Conservation (phyloP, 2,888 invertebrate genomes). For the Caenorhabditis japonica region DNA sequence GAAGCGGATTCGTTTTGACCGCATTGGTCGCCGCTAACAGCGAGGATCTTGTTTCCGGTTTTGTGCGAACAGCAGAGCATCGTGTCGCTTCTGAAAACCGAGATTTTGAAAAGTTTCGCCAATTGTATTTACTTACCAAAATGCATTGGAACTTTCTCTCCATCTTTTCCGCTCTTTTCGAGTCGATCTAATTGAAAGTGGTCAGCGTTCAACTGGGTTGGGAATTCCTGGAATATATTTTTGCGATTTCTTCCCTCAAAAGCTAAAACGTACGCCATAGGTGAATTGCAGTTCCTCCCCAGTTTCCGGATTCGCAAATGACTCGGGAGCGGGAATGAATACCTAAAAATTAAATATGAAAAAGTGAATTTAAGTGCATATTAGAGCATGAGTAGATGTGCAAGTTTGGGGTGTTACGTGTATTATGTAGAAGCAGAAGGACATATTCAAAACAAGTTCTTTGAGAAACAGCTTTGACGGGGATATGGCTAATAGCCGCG, state of each 20-base stretch:
- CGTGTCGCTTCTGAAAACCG: slow-evolving; percentile 54
- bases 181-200: slow-evolving; percentile 72
- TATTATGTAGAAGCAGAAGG: no score
- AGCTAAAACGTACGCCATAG: slow-evolving; percentile 48
- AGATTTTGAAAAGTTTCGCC: not conserved
- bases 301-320: slow-evolving; percentile 73
- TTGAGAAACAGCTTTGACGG: no score
- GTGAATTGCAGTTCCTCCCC: slow-evolving; percentile 58
- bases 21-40: slow-evolving; percentile 64
- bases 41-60: slow-evolving; percentile 72
- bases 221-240: slow-evolving; percentile 69
- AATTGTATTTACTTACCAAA: slow-evolving; percentile 50
- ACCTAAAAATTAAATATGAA: slow-evolving; percentile 79
- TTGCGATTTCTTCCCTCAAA: no score
- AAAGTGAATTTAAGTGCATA: no score
- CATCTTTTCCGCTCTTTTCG: slow-evolving; percentile 52
- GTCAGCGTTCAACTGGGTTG: slow-evolving; percentile 61
- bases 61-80: slow-evolving; percentile 69
- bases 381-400: no score
- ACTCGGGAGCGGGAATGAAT: slow-evolving; percentile 93
- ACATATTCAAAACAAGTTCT: no score
- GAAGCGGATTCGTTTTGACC: slow-evolving; percentile 62
- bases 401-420: no score
- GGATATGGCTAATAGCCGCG: no score
- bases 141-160: slow-evolving; percentile 58